Base-by-base conservation (phyloP, 1,140 invertebrate species). In the Holotrichia oblita region DNA sequence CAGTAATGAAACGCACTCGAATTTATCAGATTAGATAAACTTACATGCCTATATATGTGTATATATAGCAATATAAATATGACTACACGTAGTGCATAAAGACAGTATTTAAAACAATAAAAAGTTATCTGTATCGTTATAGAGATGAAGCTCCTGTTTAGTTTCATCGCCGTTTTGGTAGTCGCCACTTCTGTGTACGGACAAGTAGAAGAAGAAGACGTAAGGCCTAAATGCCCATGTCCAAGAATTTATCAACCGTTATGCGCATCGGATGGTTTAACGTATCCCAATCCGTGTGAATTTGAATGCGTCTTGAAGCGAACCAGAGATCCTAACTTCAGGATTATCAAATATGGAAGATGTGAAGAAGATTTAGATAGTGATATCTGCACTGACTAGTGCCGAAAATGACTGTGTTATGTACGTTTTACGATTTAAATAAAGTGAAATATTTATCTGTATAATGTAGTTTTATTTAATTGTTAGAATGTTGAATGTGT, bases 201-300 rank as follows among this genome's bases (percentile, higher is more conserved):
- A 10, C 73, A 74, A 41, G 73, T 24, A 14, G 75, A 76, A 34
- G 42, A 24, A 55, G 34, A 48, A 48, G 75, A 76, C 14, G 7
- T 40, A 48, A 12, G 8, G 3, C 42, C 75, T 14, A 44, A 7
- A 72, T 88, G 88, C 76, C 77, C 85, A 3, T 88, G 88, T 78
- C 77, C 81, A 6, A 84, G 83, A 75, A 82, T 87, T 17, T 88
- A 85, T 76, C 22, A 79, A 9, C 88, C 88, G 0, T 17, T 88
- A 0, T 88, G 88, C 55, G 86, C 84, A 3, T 86, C 85, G 8
- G 81, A 86, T 79, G 84, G 84, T 0, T 73, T n/a, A 0, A 87
- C 81, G 4, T 88, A 85, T 78, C 81, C 84, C 17, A 88, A 86
- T 73, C 17, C 40, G 3, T 88, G 88, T 79, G 83, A 85, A 64